These are phyloP conservation scores for Falco concolor DNA, from an alignment of 2,797 vertebrate genomes.

Conservation along the genomic window DNA sequence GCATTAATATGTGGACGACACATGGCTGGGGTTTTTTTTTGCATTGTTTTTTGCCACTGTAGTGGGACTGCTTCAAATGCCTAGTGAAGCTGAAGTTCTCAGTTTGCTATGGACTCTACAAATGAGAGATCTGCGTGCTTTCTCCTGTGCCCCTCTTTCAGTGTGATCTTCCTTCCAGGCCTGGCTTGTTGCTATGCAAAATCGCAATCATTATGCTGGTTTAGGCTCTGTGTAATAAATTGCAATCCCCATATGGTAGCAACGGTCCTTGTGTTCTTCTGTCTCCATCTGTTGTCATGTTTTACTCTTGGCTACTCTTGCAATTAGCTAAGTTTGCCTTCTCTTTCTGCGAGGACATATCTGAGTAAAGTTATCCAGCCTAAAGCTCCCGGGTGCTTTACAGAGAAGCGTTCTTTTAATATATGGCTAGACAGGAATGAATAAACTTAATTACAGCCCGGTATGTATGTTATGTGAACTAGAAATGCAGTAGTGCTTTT, in stretches of 20 bases:
- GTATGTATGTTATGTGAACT: neutral
- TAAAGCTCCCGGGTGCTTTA: neutral
- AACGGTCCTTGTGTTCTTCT: neutral
- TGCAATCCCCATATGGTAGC: neutral
- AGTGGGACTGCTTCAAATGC: neutral
- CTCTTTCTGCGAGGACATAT: neutral
- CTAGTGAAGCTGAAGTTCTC: neutral
- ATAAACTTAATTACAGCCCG: neutral
- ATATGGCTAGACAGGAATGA: neutral
- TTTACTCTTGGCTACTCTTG: neutral
- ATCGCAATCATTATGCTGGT: rapidly evolving
- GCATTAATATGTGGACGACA: rapidly evolving
- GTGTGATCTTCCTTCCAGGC: neutral
- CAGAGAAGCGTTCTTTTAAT: neutral
- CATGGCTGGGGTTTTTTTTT: rapidly evolving
- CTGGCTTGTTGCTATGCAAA: neutral
- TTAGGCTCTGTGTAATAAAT: neutral
- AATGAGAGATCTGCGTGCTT: neutral
- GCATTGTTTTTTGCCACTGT: rapidly evolving
- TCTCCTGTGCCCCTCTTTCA: neutral
- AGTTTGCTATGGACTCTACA: neutral
- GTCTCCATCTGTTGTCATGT: rapidly evolving
- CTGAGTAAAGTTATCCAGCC: neutral
- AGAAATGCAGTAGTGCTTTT: neutral
- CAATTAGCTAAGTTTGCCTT: neutral